These are phyloP conservation scores for Penaeus indicus DNA, from an alignment of 1,140 invertebrate genomes.

Conservation along the genomic window DNA sequence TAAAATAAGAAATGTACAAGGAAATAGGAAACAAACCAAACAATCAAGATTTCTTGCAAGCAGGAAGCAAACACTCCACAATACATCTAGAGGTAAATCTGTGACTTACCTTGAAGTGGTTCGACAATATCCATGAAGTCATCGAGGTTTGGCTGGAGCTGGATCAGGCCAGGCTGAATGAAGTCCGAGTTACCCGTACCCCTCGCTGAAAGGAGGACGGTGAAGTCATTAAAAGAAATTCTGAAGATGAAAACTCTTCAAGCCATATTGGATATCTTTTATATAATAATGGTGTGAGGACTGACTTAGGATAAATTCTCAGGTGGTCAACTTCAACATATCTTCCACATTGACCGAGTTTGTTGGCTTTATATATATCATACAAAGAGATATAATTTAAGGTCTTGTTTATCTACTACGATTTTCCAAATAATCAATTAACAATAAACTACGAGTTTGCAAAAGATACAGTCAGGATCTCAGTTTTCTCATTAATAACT, in stretches of 20 bases:
- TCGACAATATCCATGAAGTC: conserved; percentile 87
- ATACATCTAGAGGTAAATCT: neutral
- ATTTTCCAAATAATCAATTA: too few species aligned
- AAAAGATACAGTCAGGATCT: too few species aligned
- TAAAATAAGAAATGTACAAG: neutral
- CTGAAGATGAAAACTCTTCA: neutral
- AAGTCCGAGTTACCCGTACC: conserved; percentile 80
- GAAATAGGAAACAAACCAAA: neutral
- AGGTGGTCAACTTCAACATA: too few species aligned
- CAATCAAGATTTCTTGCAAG: neutral
- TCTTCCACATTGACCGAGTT: too few species aligned
- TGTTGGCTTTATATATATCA: too few species aligned
- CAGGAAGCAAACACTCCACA: neutral
- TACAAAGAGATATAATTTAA: too few species aligned
- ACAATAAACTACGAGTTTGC: too few species aligned
- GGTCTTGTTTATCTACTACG: too few species aligned
- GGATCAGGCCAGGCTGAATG: conserved; percentile 97
- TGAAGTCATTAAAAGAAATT: neutral
- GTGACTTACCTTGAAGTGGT: conserved; percentile 76
- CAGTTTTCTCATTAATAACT: too few species aligned
- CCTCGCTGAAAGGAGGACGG: conserved; percentile 59
- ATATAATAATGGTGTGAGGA: too few species aligned
- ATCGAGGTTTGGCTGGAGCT: conserved; percentile 95
- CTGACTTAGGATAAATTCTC: too few species aligned
- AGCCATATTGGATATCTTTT: too few species aligned